Conservation (phyloP, 1,140 invertebrate genomes). For the Yoshiicerus persimilis region DNA sequence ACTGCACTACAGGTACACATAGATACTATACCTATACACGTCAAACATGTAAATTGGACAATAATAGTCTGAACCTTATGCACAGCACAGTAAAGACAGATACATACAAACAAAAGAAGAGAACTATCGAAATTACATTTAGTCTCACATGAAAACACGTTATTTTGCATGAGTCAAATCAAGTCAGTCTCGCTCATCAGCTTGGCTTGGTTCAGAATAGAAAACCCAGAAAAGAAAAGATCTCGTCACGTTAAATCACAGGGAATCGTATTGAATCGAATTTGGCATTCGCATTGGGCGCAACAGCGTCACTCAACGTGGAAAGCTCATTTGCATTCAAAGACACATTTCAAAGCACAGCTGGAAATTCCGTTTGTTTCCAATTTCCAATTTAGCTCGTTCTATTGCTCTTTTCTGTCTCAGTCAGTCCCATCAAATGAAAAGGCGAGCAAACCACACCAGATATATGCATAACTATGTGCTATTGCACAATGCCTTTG, state of each 20-base stretch:
- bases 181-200: background rate
- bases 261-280: slow-evolving; percentile 10
- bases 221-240: background rate
- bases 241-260: slow-evolving; percentile 11
- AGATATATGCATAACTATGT: background rate
- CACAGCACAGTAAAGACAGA: background rate
- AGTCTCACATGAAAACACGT: background rate
- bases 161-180: background rate
- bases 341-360: slow-evolving; percentile 24
- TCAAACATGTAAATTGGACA: background rate
- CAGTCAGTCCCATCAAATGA: background rate
- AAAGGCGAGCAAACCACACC: background rate
- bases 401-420: background rate
- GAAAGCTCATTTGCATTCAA: slow-evolving; percentile 26
- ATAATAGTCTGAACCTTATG: background rate
- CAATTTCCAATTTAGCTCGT: slow-evolving; percentile 18
- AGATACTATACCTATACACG: background rate
- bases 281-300: slow-evolving; percentile 8
- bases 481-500: background rate
- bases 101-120: background rate
- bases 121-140: slow-evolving; percentile 10
- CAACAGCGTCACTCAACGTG: slow-evolving; percentile 10
- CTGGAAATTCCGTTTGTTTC: slow-evolving; percentile 18
- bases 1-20: no score
- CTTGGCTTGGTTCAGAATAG: background rate